These are phyloP conservation scores for Agonopterix subpropinquella DNA, from an alignment of 2,888 invertebrate genomes.

Conservation along the genomic window DNA sequence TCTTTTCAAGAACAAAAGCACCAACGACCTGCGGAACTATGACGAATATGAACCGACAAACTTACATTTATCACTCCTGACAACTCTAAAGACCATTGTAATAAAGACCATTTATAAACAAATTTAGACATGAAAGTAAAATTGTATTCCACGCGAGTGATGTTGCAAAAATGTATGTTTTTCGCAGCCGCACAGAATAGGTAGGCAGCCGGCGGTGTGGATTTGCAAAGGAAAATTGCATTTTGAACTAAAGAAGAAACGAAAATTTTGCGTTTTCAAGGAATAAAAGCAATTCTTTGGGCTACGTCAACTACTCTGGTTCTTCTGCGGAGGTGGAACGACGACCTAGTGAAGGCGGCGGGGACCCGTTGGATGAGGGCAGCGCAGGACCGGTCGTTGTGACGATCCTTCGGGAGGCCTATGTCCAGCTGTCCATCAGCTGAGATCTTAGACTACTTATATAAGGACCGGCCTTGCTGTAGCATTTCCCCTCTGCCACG, in stretches of 20 bases:
- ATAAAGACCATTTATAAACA: conserved; percentile 17
- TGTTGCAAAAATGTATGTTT: conserved; percentile 36
- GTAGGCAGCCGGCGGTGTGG: conserved; percentile 2
- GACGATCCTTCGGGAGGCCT: too few relatives aligned
- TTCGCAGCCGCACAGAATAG: conserved; percentile 11
- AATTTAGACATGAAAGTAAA: conserved; percentile 4
- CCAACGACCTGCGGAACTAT: conserved; percentile 36
- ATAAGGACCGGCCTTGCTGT: too few relatives aligned
- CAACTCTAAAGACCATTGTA: conserved; percentile 8
- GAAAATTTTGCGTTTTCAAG: too few relatives aligned
- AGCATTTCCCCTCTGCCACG: too few relatives aligned
- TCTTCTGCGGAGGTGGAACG: too few relatives aligned
- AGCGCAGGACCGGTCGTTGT: too few relatives aligned
- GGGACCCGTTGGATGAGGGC: too few relatives aligned
- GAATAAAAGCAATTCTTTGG: too few relatives aligned
- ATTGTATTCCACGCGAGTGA: conserved; percentile 24
- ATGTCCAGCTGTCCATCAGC: too few relatives aligned
- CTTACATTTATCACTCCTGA: conserved; percentile 11
- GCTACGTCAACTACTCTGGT: too few relatives aligned
- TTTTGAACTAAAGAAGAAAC: conserved; percentile 1
- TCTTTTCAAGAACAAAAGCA: conserved; percentile 48
- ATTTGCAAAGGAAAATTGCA: conserved; percentile 6
- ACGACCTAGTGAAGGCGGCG: too few relatives aligned
- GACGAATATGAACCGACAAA: conserved; percentile 36
- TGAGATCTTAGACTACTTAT: too few relatives aligned